Conservation (phyloP, 2,888 invertebrate species). For the Empis stercorea region DNA sequence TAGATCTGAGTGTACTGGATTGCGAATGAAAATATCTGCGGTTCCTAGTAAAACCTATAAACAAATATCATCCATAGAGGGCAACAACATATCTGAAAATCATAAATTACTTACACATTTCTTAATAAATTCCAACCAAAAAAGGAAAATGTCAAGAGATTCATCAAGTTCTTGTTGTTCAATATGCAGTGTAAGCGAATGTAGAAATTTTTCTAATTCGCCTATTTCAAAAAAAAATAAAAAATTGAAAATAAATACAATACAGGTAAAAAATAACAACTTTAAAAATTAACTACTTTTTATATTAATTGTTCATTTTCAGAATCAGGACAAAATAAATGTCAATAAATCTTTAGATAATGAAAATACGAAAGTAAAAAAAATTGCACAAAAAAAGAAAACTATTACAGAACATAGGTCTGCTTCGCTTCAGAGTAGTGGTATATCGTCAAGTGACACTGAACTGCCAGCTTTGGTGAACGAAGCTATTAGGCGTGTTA, state of each 20-base stretch:
- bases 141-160: constrained; percentile 9
- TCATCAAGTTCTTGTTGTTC: constrained; percentile 15
- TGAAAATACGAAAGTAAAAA: neutral
- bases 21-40: constrained; percentile 36
- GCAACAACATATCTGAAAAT: constrained; percentile 7
- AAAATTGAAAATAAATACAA: constrained; percentile 25
- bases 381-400: neutral
- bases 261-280: constrained; percentile 5
- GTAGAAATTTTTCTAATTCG: constrained; percentile 10
- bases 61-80: neutral
- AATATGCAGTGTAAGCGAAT: constrained; percentile 15
- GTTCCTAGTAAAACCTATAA: constrained; percentile 21
- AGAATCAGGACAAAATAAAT: neutral
- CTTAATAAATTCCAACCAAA: neutral
- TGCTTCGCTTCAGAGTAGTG: constrained; percentile 22
- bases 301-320: neutral
- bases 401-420: neutral
- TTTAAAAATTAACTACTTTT: neutral
- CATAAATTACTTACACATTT: neutral
- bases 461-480: constrained; percentile 62
- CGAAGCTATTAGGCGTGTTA: constrained; percentile 59
- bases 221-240: constrained; percentile 18
- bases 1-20: constrained; percentile 14
- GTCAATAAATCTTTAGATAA: neutral
- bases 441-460: constrained; percentile 53